Evolutionary conservation across 2,888 invertebrate genomes (phyloP).

Genomic region (Synanthedon tipuliformis): DNA sequence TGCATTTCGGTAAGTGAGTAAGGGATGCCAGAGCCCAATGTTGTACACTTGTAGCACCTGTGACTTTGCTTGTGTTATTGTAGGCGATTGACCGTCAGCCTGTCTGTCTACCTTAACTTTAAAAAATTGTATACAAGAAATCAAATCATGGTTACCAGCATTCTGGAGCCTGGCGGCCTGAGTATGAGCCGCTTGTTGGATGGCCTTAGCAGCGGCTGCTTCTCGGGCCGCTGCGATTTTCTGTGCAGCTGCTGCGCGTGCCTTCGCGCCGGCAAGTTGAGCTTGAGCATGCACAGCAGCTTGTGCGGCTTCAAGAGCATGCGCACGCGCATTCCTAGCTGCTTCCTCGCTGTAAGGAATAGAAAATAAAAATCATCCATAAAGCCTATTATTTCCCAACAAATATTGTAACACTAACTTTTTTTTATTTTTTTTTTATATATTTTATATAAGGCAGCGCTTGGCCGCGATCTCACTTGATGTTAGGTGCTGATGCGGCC

Average conservation of each 20-base stretch:
- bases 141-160: conserved; percentile 54
- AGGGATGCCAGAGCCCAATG: no score
- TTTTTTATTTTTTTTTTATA: no score
- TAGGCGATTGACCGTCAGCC: no score
- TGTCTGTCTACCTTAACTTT: neutral
- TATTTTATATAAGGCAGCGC: no score
- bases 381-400: no score
- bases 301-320: conserved; percentile 75
- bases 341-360: conserved; percentile 68
- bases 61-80: no score
- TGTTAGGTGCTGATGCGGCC: no score
- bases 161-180: conserved; percentile 78
- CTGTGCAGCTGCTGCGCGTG: conserved; percentile 78
- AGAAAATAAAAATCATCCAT: no score
- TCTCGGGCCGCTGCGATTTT: conserved; percentile 78
- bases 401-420: no score
- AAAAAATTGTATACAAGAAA: neutral
- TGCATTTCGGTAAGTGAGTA: no score
- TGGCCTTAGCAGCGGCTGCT: conserved; percentile 78
- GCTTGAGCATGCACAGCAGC: conserved; percentile 77
- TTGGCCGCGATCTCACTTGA: no score
- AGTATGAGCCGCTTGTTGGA: conserved; percentile 76
- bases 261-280: conserved; percentile 76
- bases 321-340: conserved; percentile 75
- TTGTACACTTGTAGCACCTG: no score